phyloP scores from a whole-genome alignment of 2,797 vertebrate genomes.

The Melanotaenia parkinsoni region DNA sequence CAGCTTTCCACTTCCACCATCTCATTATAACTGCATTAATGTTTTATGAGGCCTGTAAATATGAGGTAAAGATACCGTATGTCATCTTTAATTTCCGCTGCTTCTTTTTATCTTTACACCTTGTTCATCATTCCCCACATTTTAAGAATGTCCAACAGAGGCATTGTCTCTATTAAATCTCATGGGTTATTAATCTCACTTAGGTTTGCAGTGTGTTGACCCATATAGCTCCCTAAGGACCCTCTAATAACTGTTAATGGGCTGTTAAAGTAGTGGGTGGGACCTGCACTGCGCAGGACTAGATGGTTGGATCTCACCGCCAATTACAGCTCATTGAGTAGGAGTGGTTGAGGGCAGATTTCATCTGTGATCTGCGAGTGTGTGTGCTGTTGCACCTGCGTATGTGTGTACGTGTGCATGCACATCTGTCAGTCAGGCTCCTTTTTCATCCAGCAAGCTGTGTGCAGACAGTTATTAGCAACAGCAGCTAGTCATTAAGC shows the following conservation, averaged over 20 bases:
- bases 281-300: conserved; percentile 51
- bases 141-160: conserved; percentile 22
- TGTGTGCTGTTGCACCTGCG: conserved; percentile 45
- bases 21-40: neutral
- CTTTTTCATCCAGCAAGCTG: conserved; percentile 52
- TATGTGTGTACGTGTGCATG: conserved; percentile 11
- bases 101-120: conserved; percentile 5
- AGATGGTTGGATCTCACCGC: conserved; percentile 66
- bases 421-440: conserved; percentile 56
- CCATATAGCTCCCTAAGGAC: conserved; percentile 66
- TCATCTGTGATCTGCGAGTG: conserved; percentile 45
- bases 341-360: conserved; percentile 56
- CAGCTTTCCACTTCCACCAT: neutral
- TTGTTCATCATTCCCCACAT: conserved; percentile 3
- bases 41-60: conserved; percentile 3
- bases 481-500: conserved; percentile 76
- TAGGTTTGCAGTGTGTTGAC: conserved; percentile 61
- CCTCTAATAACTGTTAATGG: conserved; percentile 80
- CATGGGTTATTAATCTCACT: conserved; percentile 68
- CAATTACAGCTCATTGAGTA: conserved; percentile 85
- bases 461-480: conserved; percentile 70
- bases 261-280: conserved; percentile 75
- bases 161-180: conserved; percentile 54
- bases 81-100: conserved; percentile 9
- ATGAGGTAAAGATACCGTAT: conserved; percentile 1